Base-by-base conservation (phyloP, 2,797 vertebrate genomes). In the Acanthis flammea region DNA sequence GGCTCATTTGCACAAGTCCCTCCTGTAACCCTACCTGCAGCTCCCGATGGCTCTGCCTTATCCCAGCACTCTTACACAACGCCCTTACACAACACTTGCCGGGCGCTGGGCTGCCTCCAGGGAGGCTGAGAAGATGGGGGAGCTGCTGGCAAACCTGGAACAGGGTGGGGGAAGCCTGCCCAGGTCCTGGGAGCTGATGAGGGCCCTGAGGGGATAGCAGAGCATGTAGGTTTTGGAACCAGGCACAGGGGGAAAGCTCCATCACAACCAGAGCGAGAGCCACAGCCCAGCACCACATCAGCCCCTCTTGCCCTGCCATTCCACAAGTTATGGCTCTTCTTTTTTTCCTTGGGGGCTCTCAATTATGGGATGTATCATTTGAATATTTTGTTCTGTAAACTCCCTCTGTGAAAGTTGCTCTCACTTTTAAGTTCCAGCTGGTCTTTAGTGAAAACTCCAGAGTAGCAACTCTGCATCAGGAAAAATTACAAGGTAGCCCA, bases 261-360 rank as follows among this genome's bases (percentile, higher is more conserved):
- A 22, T 57, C 7, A 11, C 2, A 9, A 22, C 14, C n/a, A 22
- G 30, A 73, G 19, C 0, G 0, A 66, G 19, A 1, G 1, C 16
- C 58, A 22, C 3, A 3, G 44, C 30, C 51, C 30, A 53, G 30
- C 19, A 53, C 51, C 74, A 50, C 12, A 14, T 9, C 22, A 35
- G 62, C 5, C 48, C 42, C 39, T 77, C 75, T 16, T 0, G 2
- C 18, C 37, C 37, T 76, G 44, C 53, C 60, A 31, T 54, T 44
- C 30, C 53, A 55, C 37, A 45, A 24, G 14, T 60, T 47, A 48
- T 0, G 2, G 39, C 19, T 33, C 57, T 47, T 77, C 4, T 4
- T 51, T 30, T 50, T 41, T 60, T 85, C 10, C 53, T 57, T 47
- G 37, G 19, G 45, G 48, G 7, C 12, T 63, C 3, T 35, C 48